phyloP scores from a whole-genome alignment of 92 coral and sea anemone species.

The Porites lobata region DNA sequence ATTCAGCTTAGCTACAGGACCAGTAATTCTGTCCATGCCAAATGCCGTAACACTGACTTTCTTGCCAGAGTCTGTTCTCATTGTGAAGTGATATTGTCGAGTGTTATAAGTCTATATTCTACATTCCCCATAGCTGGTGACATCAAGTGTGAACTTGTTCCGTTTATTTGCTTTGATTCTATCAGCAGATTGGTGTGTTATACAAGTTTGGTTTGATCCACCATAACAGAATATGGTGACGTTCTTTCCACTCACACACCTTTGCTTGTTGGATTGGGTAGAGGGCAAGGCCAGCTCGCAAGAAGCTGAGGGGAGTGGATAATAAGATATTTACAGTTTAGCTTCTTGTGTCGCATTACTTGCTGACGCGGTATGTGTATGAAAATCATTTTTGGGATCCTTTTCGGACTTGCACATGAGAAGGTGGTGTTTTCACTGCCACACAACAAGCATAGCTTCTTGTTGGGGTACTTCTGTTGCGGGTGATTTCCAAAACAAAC shows the following conservation, averaged over 20 bases:
- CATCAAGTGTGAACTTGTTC: constrained; percentile 62
- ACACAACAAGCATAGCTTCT: constrained; percentile 38
- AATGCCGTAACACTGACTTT: constrained; percentile 61
- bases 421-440: constrained; percentile 47
- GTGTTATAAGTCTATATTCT: constrained; percentile 68
- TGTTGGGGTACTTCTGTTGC: constrained; percentile 44
- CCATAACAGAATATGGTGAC: background rate
- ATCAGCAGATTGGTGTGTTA: constrained; percentile 81
- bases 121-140: constrained; percentile 73
- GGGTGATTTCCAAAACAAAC: constrained; percentile 61
- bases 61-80: constrained; percentile 59
- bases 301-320: too few species aligned
- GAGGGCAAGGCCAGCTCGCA: constrained; percentile 33
- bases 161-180: constrained; percentile 57
- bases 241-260: constrained; percentile 25
- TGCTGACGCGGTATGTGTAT: constrained; percentile 15
- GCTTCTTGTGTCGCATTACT: constrained; percentile 25
- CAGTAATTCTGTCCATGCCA: constrained; percentile 79
- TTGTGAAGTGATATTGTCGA: constrained; percentile 57
- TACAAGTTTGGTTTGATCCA: constrained; percentile 75
- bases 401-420: constrained; percentile 47
- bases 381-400: constrained; percentile 10
- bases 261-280: constrained; percentile 57
- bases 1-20: constrained; percentile 67
- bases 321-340: too few species aligned